These are phyloP conservation scores for Danio jaintianensis DNA, from an alignment of 2,797 vertebrate genomes.

Conservation along the genomic window DNA sequence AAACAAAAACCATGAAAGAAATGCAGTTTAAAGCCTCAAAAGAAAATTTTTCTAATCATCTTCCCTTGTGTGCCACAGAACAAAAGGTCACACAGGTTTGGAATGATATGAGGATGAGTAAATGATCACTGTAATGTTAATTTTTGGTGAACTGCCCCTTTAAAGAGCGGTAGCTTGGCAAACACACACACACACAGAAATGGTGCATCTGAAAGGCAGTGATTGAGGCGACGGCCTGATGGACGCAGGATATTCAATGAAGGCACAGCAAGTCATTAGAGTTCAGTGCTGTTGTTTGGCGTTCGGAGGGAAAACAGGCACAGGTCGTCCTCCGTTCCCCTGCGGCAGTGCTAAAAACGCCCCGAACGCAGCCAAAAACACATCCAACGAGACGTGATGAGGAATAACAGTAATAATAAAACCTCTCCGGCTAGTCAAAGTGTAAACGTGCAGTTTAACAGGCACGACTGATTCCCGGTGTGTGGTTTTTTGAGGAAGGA, in stretches of 20 bases:
- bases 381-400: background rate
- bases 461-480: background rate
- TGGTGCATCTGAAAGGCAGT: constrained; percentile 8
- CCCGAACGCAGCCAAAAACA: background rate
- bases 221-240: background rate
- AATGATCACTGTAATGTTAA: background rate
- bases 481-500: constrained; percentile 2
- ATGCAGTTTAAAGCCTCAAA: background rate
- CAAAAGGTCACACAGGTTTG: background rate
- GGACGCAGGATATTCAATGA: constrained; percentile 2
- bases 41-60: background rate
- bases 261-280: constrained; percentile 21
- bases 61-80: background rate
- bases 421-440: constrained; percentile 6
- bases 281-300: constrained; percentile 27
- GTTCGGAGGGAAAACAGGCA: constrained; percentile 1
- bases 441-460: background rate
- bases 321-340: background rate
- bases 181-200: background rate
- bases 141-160: background rate
- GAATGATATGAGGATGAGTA: too few species aligned
- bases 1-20: too few species aligned
- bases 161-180: constrained; percentile 1
- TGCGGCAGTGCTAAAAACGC: background rate
- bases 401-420: background rate